A percentile compares a stretch with the other conserved stretches of the same genome.
Evolutionary conservation across 2,797 vertebrate species (phyloP).

Genomic region (Tachyglossus aculeatus): DNA sequence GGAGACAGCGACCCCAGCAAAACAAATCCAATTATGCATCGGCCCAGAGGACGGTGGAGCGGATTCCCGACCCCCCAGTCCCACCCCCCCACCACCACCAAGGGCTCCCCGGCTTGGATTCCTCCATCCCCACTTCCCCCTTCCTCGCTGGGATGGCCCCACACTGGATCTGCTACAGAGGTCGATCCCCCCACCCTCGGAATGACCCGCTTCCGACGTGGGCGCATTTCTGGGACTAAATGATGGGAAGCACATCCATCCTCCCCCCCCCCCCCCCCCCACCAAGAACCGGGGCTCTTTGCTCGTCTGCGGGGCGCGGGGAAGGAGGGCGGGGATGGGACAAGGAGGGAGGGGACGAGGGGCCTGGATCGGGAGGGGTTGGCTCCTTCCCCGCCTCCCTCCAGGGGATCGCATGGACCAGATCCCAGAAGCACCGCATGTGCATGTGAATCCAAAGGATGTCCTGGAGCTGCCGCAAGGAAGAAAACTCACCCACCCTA

Average conservation of each 20-base stretch:
- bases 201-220: neutral
- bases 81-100: neutral
- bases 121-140: neutral
- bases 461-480: too few species aligned
- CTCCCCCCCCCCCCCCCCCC: neutral
- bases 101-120: neutral
- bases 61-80: too few species aligned
- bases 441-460: neutral
- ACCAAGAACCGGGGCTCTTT: neutral
- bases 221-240: neutral
- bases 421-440: too few species aligned
- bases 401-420: neutral
- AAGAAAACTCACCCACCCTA: too few species aligned
- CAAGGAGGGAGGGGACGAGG: too few species aligned
- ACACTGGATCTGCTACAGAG: slow-evolving; percentile 21
- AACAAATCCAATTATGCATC: too few species aligned
- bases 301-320: neutral
- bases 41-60: too few species aligned
- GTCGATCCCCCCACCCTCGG: slow-evolving; percentile 16
- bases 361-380: too few species aligned
- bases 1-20: too few species aligned
- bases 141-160: neutral
- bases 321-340: too few species aligned
- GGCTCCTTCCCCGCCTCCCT: slow-evolving; percentile 1
- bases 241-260: neutral